Evolutionary conservation across 2,797 vertebrate genomes (phyloP), one percentile per base, ranked within the genome.

Genomic region (Platalea minor): DNA sequence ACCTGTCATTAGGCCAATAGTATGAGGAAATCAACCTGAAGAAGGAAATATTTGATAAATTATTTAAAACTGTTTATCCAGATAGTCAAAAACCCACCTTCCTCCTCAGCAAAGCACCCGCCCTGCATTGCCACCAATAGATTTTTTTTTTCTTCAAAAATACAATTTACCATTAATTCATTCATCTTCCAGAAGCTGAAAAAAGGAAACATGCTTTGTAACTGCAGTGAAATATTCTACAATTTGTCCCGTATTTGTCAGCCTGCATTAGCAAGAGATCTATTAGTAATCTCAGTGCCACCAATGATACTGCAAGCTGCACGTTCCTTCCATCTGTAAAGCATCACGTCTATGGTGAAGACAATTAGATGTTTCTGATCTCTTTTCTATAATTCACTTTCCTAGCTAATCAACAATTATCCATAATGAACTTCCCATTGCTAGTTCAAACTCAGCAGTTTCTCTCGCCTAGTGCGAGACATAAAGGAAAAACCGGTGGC

Each of bases 371-470:
- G 18, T 45, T n/a, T 70, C 82, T 67, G 75, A 91, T 83, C 85
- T 78, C 88, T 85, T 60, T 60, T 15, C 85, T 85, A 13, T 54
- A 39, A 93, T 46, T 94, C 87, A 61, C 73, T 89, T 86, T 76
- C 65, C 80, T 51, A 31, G 72, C 89, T 69, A 65, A 91, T 75
- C 85, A 84, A 84, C 93, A 81, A 78, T 91, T 94, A 93, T 28
- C 73, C 68, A 14, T 90, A 88, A 95, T 90, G 87, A 96, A 96
- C 95, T 94, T 94, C 7, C 82, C 54, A 41, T 29, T 68, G 29
- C 73, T 72, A 50, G 17, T 19, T 88, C 39, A 23, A 53, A 77
- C 75, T 80, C 89, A 50, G 91, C 92, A 81, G 57, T 85, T 94
- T 73, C 83, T 76, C 68, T 63, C 79, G 72, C 63, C 73, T 41